Percentiles rank a stretch among this genome's conserved stretches.
Evolutionary conservation across 2,797 vertebrate genomes (phyloP).

Genomic region (Sebastes nivosus): DNA sequence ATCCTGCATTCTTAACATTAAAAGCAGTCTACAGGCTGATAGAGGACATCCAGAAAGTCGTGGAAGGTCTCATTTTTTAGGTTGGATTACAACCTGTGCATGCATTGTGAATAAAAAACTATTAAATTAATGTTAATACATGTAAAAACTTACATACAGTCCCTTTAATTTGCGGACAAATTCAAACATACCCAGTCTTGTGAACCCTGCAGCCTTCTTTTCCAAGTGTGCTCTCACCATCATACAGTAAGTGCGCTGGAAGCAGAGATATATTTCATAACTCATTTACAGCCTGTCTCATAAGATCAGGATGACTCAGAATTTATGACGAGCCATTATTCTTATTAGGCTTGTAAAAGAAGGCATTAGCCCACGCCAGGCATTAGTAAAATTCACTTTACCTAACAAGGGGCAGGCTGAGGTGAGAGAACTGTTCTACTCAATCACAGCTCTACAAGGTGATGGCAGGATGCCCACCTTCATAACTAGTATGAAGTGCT

Average conservation of each 20-base stretch:
- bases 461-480: constrained; percentile 73
- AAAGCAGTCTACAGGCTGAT: too few species aligned
- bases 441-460: constrained; percentile 74
- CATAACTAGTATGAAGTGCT: constrained; percentile 54
- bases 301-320: constrained; percentile 77
- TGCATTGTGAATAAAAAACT: too few species aligned
- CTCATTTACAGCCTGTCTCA: constrained; percentile 80
- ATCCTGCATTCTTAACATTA: too few species aligned
- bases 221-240: constrained; percentile 37
- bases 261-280: constrained; percentile 76
- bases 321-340: constrained; percentile 79
- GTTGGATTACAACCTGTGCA: too few species aligned
- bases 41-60: too few species aligned
- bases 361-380: constrained; percentile 74
- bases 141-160: neutral
- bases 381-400: constrained; percentile 81
- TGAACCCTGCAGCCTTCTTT: constrained; percentile 11
- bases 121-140: too few species aligned
- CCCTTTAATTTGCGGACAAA: neutral
- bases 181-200: neutral
- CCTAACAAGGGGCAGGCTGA: constrained; percentile 73
- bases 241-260: constrained; percentile 41
- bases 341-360: constrained; percentile 82
- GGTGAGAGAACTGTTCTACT: constrained; percentile 70
- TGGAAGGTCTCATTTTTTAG: too few species aligned